Evolutionary conservation across 23 tunicate genomes (phyloP).

Genomic region (Trididemnum miniatum): DNA sequence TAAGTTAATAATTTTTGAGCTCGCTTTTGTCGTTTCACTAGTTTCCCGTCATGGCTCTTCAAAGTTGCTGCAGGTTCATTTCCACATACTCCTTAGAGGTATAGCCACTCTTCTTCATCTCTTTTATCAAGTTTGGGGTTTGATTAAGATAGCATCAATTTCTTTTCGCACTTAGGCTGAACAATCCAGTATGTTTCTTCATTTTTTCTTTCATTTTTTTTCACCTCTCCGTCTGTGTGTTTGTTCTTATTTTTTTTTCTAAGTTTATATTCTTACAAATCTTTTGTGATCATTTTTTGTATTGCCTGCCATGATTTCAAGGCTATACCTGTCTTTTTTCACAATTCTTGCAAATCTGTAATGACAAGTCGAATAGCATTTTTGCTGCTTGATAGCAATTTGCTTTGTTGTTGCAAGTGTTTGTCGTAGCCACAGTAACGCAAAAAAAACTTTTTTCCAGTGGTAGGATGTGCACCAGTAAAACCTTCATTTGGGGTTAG

Average conservation of each 20-base stretch:
- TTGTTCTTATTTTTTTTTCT: neutral
- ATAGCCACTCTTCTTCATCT: neutral
- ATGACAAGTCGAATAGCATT: neutral
- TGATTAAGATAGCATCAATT: neutral
- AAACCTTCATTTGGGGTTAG: too few relatives aligned
- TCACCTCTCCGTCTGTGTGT: neutral
- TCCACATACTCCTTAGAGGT: neutral
- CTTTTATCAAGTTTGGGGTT: neutral
- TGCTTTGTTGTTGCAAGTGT: neutral
- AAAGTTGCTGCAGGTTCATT: neutral
- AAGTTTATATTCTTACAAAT: neutral
- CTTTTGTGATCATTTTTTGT: neutral
- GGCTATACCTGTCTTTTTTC: neutral
- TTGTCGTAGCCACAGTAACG: neutral
- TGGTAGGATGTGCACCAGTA: too few relatives aligned
- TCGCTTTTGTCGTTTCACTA: too few relatives aligned
- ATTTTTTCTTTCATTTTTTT: neutral
- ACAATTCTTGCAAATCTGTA: neutral
- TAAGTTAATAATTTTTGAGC: neutral
- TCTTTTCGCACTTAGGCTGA: neutral
- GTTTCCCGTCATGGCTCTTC: neutral
- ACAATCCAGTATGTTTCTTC: neutral
- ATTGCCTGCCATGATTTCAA: slow-evolving; percentile 10
- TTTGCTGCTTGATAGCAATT: neutral
- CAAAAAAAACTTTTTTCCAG: neutral